Conservation (phyloP, 2,888 invertebrate species). For the Melanotus villosus region DNA sequence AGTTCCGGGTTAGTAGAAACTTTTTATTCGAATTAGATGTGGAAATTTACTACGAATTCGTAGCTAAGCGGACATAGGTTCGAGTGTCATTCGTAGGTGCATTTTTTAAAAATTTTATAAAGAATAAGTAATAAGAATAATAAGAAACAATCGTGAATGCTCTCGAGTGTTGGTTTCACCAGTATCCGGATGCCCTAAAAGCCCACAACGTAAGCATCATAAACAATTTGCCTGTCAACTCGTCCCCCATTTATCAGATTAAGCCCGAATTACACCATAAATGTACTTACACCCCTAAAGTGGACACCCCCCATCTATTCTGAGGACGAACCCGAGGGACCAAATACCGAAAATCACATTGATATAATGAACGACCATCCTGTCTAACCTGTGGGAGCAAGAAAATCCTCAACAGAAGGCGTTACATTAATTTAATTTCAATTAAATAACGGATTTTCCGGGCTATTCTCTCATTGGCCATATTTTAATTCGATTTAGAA, state of each 20-base stretch:
- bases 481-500: too few relatives aligned
- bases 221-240: slow-evolving; percentile 20
- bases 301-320: neutral
- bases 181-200: neutral
- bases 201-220: neutral
- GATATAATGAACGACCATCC: slow-evolving; percentile 7
- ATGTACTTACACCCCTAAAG: slow-evolving; percentile 1
- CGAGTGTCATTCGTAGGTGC: too few relatives aligned
- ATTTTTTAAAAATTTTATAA: too few relatives aligned
- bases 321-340: slow-evolving; percentile 1
- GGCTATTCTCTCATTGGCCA: neutral
- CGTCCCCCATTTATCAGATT: slow-evolving; percentile 8
- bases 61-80: too few relatives aligned
- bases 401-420: neutral
- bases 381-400: neutral
- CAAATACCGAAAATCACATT: slow-evolving; percentile 9
- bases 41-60: too few relatives aligned
- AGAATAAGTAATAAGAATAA: too few relatives aligned
- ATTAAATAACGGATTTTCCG: neutral
- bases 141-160: too few relatives aligned
- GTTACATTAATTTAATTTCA: slow-evolving; percentile 8
- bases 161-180: neutral
- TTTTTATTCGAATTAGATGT: too few relatives aligned
- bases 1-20: too few relatives aligned
- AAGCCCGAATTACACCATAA: slow-evolving; percentile 12